A percentile compares a stretch with the other conserved stretches of the same genome.
Conservation (phyloP, 2,113 vertebrate genomes). For the Protomyctophum bolini region DNA sequence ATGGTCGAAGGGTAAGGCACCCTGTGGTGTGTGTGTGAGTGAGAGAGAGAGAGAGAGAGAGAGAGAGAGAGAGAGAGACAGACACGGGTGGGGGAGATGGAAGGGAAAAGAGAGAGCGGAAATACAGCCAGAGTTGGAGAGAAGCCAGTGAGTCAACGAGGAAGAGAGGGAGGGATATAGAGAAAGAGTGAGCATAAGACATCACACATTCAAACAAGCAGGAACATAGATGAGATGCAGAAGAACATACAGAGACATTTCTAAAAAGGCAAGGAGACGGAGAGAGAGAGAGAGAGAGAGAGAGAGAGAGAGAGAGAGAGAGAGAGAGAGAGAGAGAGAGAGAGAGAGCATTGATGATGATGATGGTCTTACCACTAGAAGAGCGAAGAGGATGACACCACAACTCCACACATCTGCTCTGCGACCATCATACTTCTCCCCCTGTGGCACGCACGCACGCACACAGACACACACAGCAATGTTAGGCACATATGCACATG, state of each 20-base stretch:
- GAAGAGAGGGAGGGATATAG: too few relatives aligned
- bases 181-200: background rate
- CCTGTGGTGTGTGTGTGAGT: conserved; percentile 67
- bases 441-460: conserved; percentile 64
- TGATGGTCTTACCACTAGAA: conserved; percentile 83
- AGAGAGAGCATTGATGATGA: background rate
- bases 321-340: background rate
- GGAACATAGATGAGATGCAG: background rate
- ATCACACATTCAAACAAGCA: background rate
- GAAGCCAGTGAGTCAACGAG: too few relatives aligned
- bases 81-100: background rate
- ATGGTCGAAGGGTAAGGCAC: conserved; percentile 90
- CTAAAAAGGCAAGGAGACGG: background rate
- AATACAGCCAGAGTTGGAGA: too few relatives aligned
- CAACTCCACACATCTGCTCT: conserved; percentile 93
- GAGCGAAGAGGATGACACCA: conserved; percentile 90
- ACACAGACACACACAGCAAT: background rate
- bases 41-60: background rate
- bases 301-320: background rate
- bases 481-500: too few relatives aligned
- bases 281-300: background rate
- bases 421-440: conserved; percentile 90
- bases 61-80: background rate
- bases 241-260: background rate
- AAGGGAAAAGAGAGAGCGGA: background rate